Evolutionary conservation across 2,888 invertebrate genomes (phyloP), one percentile per base, ranked within the genome.

Genomic region (Thymelicus lineola): DNA sequence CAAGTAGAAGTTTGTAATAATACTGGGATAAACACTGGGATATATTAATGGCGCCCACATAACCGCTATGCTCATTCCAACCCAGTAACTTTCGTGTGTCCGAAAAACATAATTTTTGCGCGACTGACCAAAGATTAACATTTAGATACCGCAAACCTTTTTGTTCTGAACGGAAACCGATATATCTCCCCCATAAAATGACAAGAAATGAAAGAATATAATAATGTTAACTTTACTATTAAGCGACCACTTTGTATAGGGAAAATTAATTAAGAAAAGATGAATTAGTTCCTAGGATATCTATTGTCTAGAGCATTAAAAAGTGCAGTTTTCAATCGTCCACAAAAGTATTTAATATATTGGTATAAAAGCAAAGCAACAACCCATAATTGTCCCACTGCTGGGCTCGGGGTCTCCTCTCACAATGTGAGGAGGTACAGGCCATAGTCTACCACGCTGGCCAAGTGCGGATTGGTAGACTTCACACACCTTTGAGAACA

Each of bases 61-160:
- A 79, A 77, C 77, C 79, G 77, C 78, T 75, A 73, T 72, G 74
- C 17, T 64, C 79, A 78, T 86, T 93, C 86, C 91, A 82, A 71
- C 75, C 86, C 85, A 88, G 81, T 85, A 82, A 85, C 78, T 87
- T 83, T 82, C 71, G 77, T 75, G 82, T 80, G 90, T 87, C 92
- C 93, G 90, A 92, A 93, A 93, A 91, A 91, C 93, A 93, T 93
- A 93, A 93, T 93, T 93, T 93, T 93, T 93, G 93, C 89, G 85
- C 88, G 88, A 91, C 85, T 90, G 90, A 89, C 92, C 93, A 92
- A 92, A 93, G 93, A 93, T 93, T 86, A 87, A 87, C 91, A 90
- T 93, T 93, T 87, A 91, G 93, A 93, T 93, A 91, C 90, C 89
- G 74, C 89, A 87, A 79, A 78, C 57, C 84, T 87, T 85, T 87